Evolutionary conservation across 2,113 vertebrate species (phyloP), one percentile per base, ranked within the genome.

Genomic region (Beaufortia kweichowensis): DNA sequence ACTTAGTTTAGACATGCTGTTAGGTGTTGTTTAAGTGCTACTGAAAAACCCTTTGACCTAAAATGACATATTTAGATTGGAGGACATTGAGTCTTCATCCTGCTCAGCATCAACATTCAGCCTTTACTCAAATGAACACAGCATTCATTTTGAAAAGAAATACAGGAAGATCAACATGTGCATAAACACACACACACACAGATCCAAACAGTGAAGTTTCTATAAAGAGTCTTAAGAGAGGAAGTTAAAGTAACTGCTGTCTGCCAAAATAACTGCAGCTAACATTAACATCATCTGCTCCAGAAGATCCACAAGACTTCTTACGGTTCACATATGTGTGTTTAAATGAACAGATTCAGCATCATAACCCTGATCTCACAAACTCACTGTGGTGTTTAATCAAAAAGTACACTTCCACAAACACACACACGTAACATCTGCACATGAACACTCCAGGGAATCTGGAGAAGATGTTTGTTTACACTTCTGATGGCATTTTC

Each of bases 191-290:
- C 12, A 6, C 43, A 31, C 46, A 15, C 3, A 26, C 41, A 67
- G 41, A 67, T 46, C 10, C 24, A 50, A 53, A 68, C 46, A 14
- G 43, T 68, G 23, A 19, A 3, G 15, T 67, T 67, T 67, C 64
- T 67, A 29, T 50, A 50, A 50, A n/a, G 66, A 69, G 28, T 10
- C 17, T 46, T 6, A 53, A 33, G 10, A 57, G 9, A 64, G 10
- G 15, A 53, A 43, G 46, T n/a, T 46, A 46, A 75, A 77, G 82
- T 83, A 82, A 82, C 83, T 69, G 77, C 76, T 80, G 63, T n/a
- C n/a, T 29, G 41, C 61, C 63, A 77, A 33, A 79, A 76, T 68
- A 73, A 66, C 84, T 81, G 75, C 78, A 78, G 71, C 26, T 11
- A 3, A 56, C 66, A 41, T 6, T 35, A 65, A 8, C 57, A n/a